These are phyloP conservation scores for Acleris laterana DNA, from an alignment of 2,888 invertebrate genomes.

Conservation along the genomic window DNA sequence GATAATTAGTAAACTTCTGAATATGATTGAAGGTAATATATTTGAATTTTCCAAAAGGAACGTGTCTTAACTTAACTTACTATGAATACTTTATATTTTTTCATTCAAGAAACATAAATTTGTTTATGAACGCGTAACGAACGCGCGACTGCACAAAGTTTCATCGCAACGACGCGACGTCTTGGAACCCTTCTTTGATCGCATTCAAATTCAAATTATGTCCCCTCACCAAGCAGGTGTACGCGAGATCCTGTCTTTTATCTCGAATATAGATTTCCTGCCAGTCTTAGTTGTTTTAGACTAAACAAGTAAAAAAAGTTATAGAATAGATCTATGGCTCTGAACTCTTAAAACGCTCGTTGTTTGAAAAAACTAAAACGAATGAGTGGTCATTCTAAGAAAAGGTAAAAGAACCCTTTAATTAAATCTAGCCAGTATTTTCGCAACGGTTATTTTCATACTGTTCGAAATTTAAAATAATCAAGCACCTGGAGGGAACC, in stretches of 20 bases:
- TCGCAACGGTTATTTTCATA: slow-evolving; percentile 21
- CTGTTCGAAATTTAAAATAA: slow-evolving; percentile 57
- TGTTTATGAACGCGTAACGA: slow-evolving; percentile 23
- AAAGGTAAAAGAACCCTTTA: slow-evolving; percentile 5
- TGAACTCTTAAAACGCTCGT: background rate
- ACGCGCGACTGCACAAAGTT: slow-evolving; percentile 18
- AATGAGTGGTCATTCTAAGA: background rate
- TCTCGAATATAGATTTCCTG: slow-evolving; percentile 62
- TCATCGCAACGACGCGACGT: slow-evolving; percentile 51
- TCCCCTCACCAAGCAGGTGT: slow-evolving; percentile 71
- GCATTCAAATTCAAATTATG: slow-evolving; percentile 77
- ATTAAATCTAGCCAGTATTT: slow-evolving; percentile 19
- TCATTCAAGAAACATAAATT: slow-evolving; percentile 11
- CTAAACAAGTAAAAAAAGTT: slow-evolving; percentile 7
- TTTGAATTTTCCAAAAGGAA: too few relatives aligned
- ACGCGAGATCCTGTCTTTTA: slow-evolving; percentile 61
- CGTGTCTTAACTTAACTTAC: too few relatives aligned
- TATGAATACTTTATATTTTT: background rate
- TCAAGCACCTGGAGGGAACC: slow-evolving; percentile 72
- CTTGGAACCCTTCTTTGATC: slow-evolving; percentile 67
- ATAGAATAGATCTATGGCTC: slow-evolving; percentile 10
- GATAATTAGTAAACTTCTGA: too few relatives aligned
- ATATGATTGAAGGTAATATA: too few relatives aligned
- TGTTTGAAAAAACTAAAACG: background rate
- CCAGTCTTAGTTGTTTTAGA: slow-evolving; percentile 38